Evolutionary conservation across 2,888 invertebrate species (phyloP).

Genomic region (Mythimna pallens): DNA sequence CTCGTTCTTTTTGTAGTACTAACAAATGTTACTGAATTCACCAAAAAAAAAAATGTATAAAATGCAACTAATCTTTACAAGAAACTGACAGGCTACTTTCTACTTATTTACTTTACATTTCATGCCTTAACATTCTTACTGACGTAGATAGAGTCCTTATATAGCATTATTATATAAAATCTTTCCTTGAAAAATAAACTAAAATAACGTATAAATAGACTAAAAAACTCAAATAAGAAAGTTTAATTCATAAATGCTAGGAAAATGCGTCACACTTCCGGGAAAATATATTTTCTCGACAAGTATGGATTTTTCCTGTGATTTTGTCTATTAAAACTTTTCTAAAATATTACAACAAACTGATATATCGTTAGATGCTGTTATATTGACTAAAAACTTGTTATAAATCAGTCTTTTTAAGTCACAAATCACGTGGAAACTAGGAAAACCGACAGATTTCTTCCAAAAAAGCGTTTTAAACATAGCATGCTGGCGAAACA

Average conservation of each 20-base stretch:
- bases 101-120: background rate
- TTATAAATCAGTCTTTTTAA: conserved; percentile 16
- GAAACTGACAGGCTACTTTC: background rate
- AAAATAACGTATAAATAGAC: background rate
- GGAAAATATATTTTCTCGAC: conserved; percentile 6
- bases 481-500: conserved; percentile 22
- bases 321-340: conserved; percentile 26
- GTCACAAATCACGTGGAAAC: conserved; percentile 31
- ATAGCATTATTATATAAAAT: background rate
- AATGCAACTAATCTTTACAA: background rate
- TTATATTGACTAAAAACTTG: background rate
- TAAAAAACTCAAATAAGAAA: background rate
- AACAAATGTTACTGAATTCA: conserved; percentile 2
- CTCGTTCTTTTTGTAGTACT: conserved; percentile 4
- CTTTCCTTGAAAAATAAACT: background rate
- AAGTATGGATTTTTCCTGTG: background rate
- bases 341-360: background rate
- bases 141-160: background rate
- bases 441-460: conserved; percentile 35
- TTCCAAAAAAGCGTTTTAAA: conserved; percentile 36
- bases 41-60: too few species aligned
- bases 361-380: background rate
- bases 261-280: conserved; percentile 30
- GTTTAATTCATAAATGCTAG: conserved; percentile 21
- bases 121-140: background rate